Conservation (phyloP, 2,888 invertebrate genomes). For the Hipparchia semele region DNA sequence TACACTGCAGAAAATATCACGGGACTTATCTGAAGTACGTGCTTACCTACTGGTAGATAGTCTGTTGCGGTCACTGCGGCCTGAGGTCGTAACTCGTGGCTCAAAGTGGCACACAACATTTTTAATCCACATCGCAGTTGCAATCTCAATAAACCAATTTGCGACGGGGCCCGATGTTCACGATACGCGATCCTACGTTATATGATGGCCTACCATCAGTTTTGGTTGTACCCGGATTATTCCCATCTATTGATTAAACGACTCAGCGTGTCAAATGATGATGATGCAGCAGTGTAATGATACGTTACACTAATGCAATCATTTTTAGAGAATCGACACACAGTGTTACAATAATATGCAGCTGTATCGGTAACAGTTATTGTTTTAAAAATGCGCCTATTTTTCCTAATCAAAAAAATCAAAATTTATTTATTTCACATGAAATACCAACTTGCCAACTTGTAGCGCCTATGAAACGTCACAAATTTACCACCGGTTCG, state of each 20-base stretch:
- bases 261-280: neutral
- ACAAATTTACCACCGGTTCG: too few species aligned
- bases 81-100: constrained; percentile 20
- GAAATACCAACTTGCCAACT: too few species aligned
- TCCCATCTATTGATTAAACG: neutral
- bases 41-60: constrained; percentile 8
- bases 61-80: constrained; percentile 7
- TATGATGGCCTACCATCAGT: constrained; percentile 36
- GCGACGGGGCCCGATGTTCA: constrained; percentile 56
- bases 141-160: constrained; percentile 78
- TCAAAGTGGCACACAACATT: constrained; percentile 43
- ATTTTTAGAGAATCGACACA: too few species aligned
- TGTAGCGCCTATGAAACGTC: too few species aligned
- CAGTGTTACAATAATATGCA: too few species aligned
- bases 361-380: too few species aligned
- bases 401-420: too few species aligned
- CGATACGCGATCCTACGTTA: constrained; percentile 55
- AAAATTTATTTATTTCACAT: too few species aligned
- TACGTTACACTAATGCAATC: too few species aligned
- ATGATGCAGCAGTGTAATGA: too few species aligned
- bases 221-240: neutral
- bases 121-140: constrained; percentile 59
- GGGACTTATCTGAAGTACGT: constrained; percentile 24
- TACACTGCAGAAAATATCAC: constrained; percentile 19
- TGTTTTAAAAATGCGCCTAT: too few species aligned